These are phyloP conservation scores for Pachyrhynchus sulphureomaculatus DNA, from an alignment of 1,140 invertebrate genomes.

Conservation along the genomic window DNA sequence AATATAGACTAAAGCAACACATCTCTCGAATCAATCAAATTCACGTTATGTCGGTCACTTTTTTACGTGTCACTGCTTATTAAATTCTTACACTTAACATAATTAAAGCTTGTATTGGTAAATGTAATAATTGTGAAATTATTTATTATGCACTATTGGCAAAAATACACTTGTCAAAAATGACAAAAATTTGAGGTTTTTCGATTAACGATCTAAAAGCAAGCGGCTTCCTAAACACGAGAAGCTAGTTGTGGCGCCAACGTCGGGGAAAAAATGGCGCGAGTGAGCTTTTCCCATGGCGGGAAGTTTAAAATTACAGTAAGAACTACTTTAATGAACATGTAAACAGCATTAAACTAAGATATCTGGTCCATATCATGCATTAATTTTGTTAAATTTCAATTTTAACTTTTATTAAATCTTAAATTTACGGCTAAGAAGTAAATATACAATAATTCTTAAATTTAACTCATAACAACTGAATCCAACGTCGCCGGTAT, in stretches of 20 bases:
- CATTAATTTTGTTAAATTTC: too few species aligned
- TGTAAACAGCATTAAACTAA: too few species aligned
- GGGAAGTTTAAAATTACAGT: neutral
- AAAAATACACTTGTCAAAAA: constrained; percentile 5
- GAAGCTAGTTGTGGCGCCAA: neutral
- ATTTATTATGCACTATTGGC: neutral
- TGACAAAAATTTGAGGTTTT: constrained; percentile 4
- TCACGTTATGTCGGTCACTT: constrained; percentile 13
- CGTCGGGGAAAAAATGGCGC: neutral
- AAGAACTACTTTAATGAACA: too few species aligned
- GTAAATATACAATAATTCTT: too few species aligned
- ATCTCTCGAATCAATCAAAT: neutral
- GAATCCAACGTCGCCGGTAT: too few species aligned
- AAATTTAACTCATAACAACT: too few species aligned
- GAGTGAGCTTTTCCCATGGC: neutral
- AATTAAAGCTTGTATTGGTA: neutral
- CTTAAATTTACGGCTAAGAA: too few species aligned
- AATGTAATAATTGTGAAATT: neutral
- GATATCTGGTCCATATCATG: too few species aligned
- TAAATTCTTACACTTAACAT: neutral
- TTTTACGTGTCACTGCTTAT: constrained; percentile 2
- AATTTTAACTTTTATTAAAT: too few species aligned
- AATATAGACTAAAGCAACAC: neutral
- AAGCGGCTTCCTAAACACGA: neutral
- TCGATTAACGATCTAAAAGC: neutral